Conservation (phyloP, 2,113 vertebrate genomes). For the Eptesicus fuscus region DNA sequence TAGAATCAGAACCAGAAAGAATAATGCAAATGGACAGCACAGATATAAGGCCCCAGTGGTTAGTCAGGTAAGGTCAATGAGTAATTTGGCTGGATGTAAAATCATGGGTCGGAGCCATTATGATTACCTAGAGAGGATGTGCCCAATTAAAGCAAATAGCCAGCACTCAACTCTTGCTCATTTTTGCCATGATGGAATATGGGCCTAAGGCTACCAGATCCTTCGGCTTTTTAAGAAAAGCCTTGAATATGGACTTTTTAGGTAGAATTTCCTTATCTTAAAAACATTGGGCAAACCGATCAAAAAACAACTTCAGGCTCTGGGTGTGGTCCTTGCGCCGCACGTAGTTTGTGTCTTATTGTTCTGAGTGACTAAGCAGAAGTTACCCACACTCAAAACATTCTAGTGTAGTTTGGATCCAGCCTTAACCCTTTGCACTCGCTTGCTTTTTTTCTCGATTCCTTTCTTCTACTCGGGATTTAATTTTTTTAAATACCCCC, state of each 20-base stretch:
- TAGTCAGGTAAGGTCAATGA: background rate
- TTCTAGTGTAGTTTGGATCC: background rate
- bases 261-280: background rate
- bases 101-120: background rate
- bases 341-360: background rate
- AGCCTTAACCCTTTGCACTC: no score
- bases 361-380: background rate
- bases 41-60: background rate
- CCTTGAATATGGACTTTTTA: constrained; percentile 2
- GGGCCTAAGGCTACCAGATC: background rate
- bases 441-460: no score
- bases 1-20: background rate
- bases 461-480: no score
- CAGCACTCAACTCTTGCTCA: background rate
- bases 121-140: background rate
- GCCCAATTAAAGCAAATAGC: background rate
- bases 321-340: background rate
- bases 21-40: background rate
- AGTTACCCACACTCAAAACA: background rate
- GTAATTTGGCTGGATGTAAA: background rate
- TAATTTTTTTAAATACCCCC: no score
- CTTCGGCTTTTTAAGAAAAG: background rate
- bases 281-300: background rate
- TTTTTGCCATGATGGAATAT: background rate
- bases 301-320: background rate